Evolutionary conservation across 2,113 vertebrate species (phyloP).

Genomic region (Nesospiza acunhae): DNA sequence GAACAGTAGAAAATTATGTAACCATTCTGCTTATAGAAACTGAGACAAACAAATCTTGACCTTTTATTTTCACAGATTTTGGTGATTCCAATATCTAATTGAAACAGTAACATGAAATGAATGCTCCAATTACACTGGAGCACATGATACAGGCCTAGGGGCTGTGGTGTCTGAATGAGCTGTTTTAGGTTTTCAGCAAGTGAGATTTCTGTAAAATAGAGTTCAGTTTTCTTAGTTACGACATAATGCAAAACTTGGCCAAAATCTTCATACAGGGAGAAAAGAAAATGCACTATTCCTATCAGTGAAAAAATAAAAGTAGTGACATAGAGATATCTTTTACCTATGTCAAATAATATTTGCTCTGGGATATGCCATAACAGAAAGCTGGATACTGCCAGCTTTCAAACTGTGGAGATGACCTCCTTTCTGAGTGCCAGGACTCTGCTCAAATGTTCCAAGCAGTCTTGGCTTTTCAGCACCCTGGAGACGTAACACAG

Average conservation of each 20-base stretch:
- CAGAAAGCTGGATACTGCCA: not conserved
- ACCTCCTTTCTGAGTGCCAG: not conserved
- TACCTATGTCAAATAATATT: not conserved
- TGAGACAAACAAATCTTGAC: not conserved
- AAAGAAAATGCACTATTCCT: not conserved
- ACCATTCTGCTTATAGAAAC: not conserved
- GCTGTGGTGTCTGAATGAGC: not conserved
- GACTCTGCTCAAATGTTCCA: not conserved
- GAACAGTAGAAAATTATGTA: not conserved
- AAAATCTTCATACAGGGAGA: not conserved
- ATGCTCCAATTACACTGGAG: not conserved
- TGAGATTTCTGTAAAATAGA: not conserved
- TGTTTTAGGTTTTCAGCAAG: not conserved
- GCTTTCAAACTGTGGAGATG: not conserved
- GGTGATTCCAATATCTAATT: not conserved
- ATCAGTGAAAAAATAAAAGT: not conserved
- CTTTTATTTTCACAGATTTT: not conserved
- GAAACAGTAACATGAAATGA: not conserved
- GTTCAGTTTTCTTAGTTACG: not conserved
- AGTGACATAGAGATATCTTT: not conserved
- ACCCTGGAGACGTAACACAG: not conserved
- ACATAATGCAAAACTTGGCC: not conserved
- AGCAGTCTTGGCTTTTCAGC: not conserved
- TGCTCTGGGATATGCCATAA: not conserved
- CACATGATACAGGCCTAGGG: not conserved